These are phyloP conservation scores for Phycodurus eques DNA, from an alignment of 2,113 vertebrate species.

Conservation along the genomic window DNA sequence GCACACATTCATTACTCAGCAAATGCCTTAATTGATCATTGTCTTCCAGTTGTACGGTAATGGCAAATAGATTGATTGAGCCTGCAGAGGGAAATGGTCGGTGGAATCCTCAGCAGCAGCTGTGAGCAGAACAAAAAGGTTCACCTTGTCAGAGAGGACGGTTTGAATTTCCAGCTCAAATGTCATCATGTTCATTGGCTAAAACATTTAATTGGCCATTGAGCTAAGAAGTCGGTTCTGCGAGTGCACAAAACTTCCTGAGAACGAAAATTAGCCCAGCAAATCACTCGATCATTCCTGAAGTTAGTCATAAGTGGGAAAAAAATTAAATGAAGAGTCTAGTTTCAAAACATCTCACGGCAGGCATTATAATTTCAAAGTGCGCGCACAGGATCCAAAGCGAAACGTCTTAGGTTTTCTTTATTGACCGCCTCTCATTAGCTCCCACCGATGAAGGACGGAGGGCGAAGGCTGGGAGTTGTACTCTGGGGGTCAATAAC, in stretches of 20 bases:
- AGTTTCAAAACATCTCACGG: neutral
- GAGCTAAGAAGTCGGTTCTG: constrained; percentile 6
- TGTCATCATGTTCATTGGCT: constrained; percentile 24
- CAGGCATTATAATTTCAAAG: neutral
- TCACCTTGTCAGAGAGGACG: constrained; percentile 37
- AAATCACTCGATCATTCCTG: neutral
- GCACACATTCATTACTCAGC: constrained; percentile 68
- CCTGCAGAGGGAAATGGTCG: constrained; percentile 51
- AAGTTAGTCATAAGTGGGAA: neutral
- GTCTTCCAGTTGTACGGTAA: constrained; percentile 67
- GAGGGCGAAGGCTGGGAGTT: neutral
- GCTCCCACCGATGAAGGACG: constrained; percentile 17
- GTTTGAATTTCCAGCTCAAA: constrained; percentile 19
- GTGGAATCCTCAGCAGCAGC: constrained; percentile 42
- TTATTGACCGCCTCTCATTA: constrained; percentile 65
- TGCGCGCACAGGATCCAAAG: neutral
- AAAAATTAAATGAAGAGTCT: neutral
- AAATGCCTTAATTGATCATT: constrained; percentile 62
- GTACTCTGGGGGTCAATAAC: constrained; percentile 37
- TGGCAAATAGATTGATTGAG: constrained; percentile 72
- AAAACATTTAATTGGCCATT: constrained; percentile 21
- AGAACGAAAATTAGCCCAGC: neutral
- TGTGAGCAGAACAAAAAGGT: constrained; percentile 37
- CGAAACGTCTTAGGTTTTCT: constrained; percentile 32
- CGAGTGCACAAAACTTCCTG: neutral